Evolutionary conservation across 2,888 invertebrate species (phyloP), one percentile per base, ranked within the genome.

Genomic region (Nomada lathburiana): DNA sequence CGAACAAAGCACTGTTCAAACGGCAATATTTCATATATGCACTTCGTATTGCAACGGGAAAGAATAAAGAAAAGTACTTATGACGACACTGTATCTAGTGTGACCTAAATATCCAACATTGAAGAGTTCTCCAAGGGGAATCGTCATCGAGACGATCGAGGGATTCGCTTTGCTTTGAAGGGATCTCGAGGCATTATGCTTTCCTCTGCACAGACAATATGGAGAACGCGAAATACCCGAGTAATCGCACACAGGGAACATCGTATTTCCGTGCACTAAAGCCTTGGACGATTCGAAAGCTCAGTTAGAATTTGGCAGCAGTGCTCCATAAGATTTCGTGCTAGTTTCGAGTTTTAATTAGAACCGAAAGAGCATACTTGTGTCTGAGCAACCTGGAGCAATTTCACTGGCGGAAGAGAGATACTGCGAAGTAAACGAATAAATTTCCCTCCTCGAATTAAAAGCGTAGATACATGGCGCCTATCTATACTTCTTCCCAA

Each of bases 251-350:
- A n/a, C 29, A 44, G 36, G 16, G 36, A 18, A 50, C 47, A 16
- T 63, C 63, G 68, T 67, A 57, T 80, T 36, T 64, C 23, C 18
- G 26, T 20, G 10, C 36, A 26, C 71, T 71, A 80, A 57, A 80
- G 71, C 53, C 20, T 71, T 78, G 36, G 36, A 36, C 7, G 36
- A 36, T 36, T 36, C 36, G 36, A 36, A 36, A 36, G 36, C 7
- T 36, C 36, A 36, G 36, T 36, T 36, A 36, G 36, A 36, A 36
- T 36, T 36, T 36, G 7, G 36, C 36, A 36, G 36, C 36, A 5
- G 36, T 5, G 36, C 36, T 36, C 36, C 36, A 36, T 36, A 36
- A 36, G 36, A 36, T 36, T 36, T 36, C 36, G 36, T 36, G 36
- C 36, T 0, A 36, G 0, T 36, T 36, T 36, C 36, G 36, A 36